phyloP scores from a whole-genome alignment of 2,797 vertebrate species.

The Graptemys geographica region DNA sequence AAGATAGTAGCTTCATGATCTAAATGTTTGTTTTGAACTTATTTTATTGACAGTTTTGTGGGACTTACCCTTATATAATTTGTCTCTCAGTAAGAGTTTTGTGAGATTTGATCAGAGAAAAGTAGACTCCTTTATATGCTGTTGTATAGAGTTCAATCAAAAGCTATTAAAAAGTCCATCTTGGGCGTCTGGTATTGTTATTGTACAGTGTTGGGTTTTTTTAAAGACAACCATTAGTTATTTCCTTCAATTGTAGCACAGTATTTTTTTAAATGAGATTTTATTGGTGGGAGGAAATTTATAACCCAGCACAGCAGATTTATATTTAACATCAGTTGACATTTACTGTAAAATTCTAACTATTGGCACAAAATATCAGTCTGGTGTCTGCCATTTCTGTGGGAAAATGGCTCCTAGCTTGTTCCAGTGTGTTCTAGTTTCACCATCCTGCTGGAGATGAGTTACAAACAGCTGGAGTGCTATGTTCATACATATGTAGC shows the following conservation, averaged over 20 bases:
- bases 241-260: conserved; percentile 76
- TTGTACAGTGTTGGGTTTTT: not conserved
- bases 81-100: conserved; percentile 9
- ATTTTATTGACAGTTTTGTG: conserved; percentile 21
- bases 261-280: conserved; percentile 61
- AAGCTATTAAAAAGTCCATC: not conserved
- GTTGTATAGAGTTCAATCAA: not conserved
- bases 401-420: conserved; percentile 62
- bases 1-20: not conserved
- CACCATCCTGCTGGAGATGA: conserved; percentile 63
- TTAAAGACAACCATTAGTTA: conserved; percentile 74
- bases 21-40: not conserved
- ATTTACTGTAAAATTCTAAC: conserved; percentile 75
- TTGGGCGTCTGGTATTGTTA: not conserved
- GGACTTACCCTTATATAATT: conserved; percentile 36
- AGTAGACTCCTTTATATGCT: conserved; percentile 30
- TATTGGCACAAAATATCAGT: conserved; percentile 71
- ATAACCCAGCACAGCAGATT: conserved; percentile 65
- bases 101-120: conserved; percentile 27
- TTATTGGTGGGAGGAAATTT: conserved; percentile 69
- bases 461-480: conserved; percentile 29
- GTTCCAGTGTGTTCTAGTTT: conserved; percentile 64
- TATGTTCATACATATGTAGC: conserved; percentile 29
- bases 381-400: conserved; percentile 74
- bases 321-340: conserved; percentile 75